phyloP scores from a whole-genome alignment of 1,140 invertebrate genomes.

The Trichonephila inaurata region DNA sequence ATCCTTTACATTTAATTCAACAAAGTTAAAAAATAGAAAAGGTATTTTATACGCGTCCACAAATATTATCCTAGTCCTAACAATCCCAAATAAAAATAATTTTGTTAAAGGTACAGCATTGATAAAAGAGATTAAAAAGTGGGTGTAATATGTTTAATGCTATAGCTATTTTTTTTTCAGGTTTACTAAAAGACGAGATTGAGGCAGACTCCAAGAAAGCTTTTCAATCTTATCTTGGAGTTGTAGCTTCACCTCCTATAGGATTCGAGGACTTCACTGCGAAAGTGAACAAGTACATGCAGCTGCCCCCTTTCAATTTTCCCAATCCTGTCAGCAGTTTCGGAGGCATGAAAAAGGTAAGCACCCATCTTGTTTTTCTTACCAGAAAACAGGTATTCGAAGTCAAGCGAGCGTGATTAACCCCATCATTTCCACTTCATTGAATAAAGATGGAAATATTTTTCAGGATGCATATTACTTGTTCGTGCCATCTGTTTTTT shows the following conservation, averaged over 20 bases:
- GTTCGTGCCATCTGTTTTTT: not conserved
- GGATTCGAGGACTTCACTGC: slow-evolving; percentile 87
- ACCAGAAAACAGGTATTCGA: not conserved
- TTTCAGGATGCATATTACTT: not conserved
- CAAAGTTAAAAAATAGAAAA: no score
- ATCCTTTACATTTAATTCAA: no score
- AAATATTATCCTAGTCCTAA: no score
- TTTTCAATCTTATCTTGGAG: slow-evolving; percentile 86
- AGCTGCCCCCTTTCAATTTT: slow-evolving; percentile 91
- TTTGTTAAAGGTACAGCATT: no score
- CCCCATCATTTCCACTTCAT: not conserved
- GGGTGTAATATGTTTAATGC: no score
- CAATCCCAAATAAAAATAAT: no score
- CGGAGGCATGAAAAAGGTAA: slow-evolving; percentile 87
- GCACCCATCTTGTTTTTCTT: slow-evolving; percentile 73
- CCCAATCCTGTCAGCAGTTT: slow-evolving; percentile 87
- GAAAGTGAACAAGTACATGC: slow-evolving; percentile 89
- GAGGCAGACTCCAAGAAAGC: slow-evolving; percentile 83
- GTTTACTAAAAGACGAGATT: slow-evolving; percentile 85
- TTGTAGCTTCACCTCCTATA: slow-evolving; percentile 79
- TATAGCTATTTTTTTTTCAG: slow-evolving; percentile 26
- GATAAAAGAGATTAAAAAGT: no score
- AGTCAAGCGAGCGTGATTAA: not conserved
- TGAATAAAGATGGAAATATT: not conserved
- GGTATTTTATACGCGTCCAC: no score